Evolutionary conservation across 2,113 vertebrate genomes (phyloP).

Genomic region (Taurulus bubalis): DNA sequence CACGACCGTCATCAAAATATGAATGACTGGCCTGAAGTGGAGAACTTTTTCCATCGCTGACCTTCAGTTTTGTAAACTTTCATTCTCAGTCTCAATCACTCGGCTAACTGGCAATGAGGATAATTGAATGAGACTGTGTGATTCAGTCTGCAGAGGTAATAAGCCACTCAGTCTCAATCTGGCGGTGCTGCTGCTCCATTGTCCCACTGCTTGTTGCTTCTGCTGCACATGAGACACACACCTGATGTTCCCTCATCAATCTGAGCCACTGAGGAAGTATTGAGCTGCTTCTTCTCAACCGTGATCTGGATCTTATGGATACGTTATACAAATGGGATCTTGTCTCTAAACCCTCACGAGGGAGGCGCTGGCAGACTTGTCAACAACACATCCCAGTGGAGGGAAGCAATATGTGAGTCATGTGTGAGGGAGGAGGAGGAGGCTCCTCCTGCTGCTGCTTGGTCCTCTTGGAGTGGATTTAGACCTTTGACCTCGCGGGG

Average conservation of each 20-base stretch:
- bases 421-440: no score
- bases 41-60: background rate
- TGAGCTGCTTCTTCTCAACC: background rate
- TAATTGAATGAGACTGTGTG: background rate
- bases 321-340: background rate
- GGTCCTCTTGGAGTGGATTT: background rate
- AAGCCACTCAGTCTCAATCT: constrained; percentile 47
- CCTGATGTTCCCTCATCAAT: background rate
- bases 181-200: constrained; percentile 27
- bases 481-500: background rate
- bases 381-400: background rate
- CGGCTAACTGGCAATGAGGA: background rate
- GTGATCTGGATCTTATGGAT: background rate
- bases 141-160: constrained; percentile 11
- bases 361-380: background rate
- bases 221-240: no score
- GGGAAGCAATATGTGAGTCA: background rate
- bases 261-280: background rate
- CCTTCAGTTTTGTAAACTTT: background rate
- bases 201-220: background rate
- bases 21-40: background rate
- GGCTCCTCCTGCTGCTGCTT: background rate
- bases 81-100: background rate
- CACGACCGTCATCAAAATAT: background rate
- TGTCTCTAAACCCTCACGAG: background rate